Conservation (phyloP, 1,140 invertebrate genomes). For the Lineus longissimus region DNA sequence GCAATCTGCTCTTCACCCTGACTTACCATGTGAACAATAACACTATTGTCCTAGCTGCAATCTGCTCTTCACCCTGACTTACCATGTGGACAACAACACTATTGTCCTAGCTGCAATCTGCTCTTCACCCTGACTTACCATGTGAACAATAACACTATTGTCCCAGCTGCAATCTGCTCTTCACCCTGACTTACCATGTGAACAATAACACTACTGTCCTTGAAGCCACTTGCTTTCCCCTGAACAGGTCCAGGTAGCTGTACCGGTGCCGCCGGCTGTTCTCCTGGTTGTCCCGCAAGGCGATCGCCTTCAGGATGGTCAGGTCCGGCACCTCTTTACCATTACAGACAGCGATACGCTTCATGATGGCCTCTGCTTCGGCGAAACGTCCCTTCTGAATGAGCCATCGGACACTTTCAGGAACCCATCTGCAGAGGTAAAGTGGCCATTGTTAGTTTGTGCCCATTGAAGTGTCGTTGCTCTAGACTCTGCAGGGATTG, state of each 20-base stretch:
- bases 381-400: conserved; percentile 14
- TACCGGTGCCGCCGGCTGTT: neutral
- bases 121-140: too few species aligned
- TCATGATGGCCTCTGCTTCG: conserved; percentile 22
- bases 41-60: too few species aligned
- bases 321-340: conserved; percentile 7
- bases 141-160: too few species aligned
- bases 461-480: too few species aligned
- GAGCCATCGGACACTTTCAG: conserved; percentile 27
- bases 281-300: neutral
- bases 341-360: conserved; percentile 20
- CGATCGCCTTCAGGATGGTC: neutral
- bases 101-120: too few species aligned
- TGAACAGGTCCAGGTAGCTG: conserved; percentile 6
- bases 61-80: too few species aligned
- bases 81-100: too few species aligned
- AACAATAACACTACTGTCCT: neutral
- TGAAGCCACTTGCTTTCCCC: neutral
- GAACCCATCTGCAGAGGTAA: conserved; percentile 19
- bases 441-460: neutral
- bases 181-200: neutral
- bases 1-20: too few species aligned
- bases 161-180: too few species aligned
- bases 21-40: too few species aligned
- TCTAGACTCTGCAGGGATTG: too few species aligned